phyloP scores from a whole-genome alignment of 53 echinoderm and acorn worm species.

The Hippasteria phrygiana region DNA sequence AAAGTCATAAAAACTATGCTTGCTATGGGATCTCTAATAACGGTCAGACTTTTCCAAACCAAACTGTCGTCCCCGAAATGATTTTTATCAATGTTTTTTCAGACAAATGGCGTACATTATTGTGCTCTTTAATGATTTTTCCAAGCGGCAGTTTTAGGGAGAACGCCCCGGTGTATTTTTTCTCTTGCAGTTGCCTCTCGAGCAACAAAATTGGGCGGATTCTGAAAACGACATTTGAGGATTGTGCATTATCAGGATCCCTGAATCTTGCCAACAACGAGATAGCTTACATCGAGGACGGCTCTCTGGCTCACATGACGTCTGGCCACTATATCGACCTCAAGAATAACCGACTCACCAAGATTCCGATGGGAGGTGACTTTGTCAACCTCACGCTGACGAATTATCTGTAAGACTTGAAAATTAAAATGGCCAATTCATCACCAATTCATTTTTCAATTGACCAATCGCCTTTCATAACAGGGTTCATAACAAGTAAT shows the following conservation, averaged over 20 bases:
- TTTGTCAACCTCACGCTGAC: conserved; percentile 18
- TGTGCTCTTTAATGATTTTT: too few species aligned
- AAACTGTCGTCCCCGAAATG: too few species aligned
- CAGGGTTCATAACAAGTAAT: too few species aligned
- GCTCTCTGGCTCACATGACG: conserved; percentile 77
- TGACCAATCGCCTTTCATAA: too few species aligned
- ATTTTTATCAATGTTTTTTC: too few species aligned
- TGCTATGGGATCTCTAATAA: too few species aligned
- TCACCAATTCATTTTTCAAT: too few species aligned
- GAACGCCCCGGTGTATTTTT: neutral
- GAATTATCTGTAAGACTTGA: neutral
- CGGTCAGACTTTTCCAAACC: too few species aligned
- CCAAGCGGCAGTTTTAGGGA: too few species aligned
- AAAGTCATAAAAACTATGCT: too few species aligned
- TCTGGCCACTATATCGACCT: conserved; percentile 40
- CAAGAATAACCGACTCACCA: conserved; percentile 78
- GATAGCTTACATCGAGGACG: conserved; percentile 96
- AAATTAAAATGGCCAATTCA: too few species aligned
- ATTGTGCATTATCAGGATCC: conserved; percentile 68
- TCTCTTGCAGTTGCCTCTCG: neutral
- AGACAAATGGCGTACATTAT: too few species aligned
- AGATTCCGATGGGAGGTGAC: conserved; percentile 80
- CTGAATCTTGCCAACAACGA: conserved; percentile 73
- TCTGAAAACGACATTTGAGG: conserved; percentile 83
- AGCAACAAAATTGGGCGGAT: conserved; percentile 85